Conservation (phyloP, 2,888 invertebrate genomes). For the Torymus texanus region DNA sequence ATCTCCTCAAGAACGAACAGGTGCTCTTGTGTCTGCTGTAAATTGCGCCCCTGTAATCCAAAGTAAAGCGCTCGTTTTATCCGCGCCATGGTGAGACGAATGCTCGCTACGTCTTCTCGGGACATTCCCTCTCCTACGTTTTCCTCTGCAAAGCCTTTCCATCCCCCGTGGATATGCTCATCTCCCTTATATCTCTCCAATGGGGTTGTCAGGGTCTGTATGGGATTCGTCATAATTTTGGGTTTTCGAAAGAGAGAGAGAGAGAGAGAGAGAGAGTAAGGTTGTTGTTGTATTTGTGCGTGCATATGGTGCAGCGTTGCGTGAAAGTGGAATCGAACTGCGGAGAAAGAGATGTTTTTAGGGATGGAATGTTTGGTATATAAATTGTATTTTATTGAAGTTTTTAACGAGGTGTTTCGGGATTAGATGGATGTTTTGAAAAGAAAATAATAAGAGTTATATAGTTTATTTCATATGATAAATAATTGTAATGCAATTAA, state of each 20-base stretch:
- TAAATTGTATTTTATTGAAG: too few species aligned
- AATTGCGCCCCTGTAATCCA: slow-evolving; percentile 74
- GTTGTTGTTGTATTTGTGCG: too few species aligned
- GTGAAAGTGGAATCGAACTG: too few species aligned
- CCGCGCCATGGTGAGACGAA: slow-evolving; percentile 72
- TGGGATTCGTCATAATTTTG: slow-evolving; percentile 13
- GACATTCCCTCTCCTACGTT: neutral
- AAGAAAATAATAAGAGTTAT: too few species aligned
- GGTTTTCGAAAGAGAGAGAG: neutral
- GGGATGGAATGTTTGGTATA: too few species aligned
- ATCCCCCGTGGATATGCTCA: neutral
- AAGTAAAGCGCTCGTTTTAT: slow-evolving; percentile 75
- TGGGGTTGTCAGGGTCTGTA: neutral
- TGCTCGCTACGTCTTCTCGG: slow-evolving; percentile 71
- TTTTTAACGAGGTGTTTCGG: too few species aligned
- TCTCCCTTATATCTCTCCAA: neutral
- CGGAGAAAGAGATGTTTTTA: too few species aligned
- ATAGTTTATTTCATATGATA: too few species aligned
- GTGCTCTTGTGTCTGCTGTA: slow-evolving; percentile 73
- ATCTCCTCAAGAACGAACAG: slow-evolving; percentile 72
- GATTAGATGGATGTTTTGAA: too few species aligned
- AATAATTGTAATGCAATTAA: too few species aligned
- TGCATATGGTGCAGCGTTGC: too few species aligned
- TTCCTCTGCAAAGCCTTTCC: slow-evolving; percentile 4
- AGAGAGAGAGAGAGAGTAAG: too few species aligned